phyloP scores from a whole-genome alignment of 2,888 invertebrate genomes.

The Philaethria dido region DNA sequence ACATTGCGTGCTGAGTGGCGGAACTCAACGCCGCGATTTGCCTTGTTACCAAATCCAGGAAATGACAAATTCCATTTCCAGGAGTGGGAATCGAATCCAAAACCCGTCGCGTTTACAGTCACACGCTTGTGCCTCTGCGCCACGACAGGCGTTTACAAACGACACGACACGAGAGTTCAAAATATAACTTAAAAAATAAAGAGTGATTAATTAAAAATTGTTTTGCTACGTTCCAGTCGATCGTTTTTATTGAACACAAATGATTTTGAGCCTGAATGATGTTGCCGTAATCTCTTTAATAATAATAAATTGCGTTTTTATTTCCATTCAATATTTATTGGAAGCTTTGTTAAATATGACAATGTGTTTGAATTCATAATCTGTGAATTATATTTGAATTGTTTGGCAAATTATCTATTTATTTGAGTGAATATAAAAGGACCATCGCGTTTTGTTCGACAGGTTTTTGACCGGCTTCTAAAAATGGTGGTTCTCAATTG shows the following conservation, averaged over 20 bases:
- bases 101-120: too few relatives aligned
- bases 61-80: too few relatives aligned
- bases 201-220: constrained; percentile 19
- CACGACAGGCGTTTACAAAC: too few relatives aligned
- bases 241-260: constrained; percentile 22
- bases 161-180: constrained; percentile 17
- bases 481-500: too few relatives aligned
- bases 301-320: constrained; percentile 13
- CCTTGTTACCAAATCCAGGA: too few relatives aligned
- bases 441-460: too few relatives aligned
- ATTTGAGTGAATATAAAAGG: background rate
- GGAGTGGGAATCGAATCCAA: too few relatives aligned
- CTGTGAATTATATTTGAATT: background rate
- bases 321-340: constrained; percentile 6
- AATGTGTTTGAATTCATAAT: background rate
- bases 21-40: too few relatives aligned
- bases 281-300: constrained; percentile 19
- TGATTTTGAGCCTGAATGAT: constrained; percentile 28
- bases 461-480: too few relatives aligned
- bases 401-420: background rate
- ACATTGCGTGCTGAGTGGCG: too few relatives aligned
- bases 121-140: too few relatives aligned
- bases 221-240: background rate
- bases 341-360: background rate
- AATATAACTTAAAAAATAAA: constrained; percentile 20